phyloP scores from a whole-genome alignment of 2,113 vertebrate genomes.

The Psophia crepitans region DNA sequence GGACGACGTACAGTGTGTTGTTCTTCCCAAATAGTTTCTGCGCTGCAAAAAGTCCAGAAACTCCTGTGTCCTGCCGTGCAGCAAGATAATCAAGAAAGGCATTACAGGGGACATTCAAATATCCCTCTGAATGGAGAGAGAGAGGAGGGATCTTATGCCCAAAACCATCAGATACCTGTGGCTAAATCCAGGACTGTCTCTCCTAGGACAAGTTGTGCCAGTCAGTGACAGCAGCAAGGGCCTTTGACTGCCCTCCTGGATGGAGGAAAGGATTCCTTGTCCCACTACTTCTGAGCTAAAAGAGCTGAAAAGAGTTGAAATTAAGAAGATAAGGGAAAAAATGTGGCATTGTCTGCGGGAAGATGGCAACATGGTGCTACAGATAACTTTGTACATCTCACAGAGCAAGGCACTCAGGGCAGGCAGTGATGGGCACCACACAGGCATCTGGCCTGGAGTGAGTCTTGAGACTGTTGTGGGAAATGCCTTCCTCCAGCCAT shows the following conservation, averaged over 20 bases:
- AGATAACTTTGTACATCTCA: neutral
- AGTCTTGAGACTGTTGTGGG: neutral
- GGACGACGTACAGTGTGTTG: accelerated
- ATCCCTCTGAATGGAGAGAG: neutral
- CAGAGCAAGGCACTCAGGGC: neutral
- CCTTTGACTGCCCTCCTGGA: neutral
- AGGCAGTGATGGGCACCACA: neutral
- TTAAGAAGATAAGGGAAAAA: neutral
- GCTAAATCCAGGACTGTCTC: neutral
- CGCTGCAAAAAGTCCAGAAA: neutral
- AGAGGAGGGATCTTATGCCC: neutral
- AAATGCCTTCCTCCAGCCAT: neutral
- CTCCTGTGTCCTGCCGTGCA: neutral
- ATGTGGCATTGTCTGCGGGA: neutral
- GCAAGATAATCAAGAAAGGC: neutral
- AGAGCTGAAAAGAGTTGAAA: neutral
- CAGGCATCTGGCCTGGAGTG: neutral
- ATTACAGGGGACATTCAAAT: neutral
- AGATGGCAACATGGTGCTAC: neutral
- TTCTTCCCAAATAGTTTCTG: neutral
- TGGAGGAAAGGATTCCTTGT: neutral
- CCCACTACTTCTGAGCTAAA: neutral
- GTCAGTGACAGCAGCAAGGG: neutral
- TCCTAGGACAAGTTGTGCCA: neutral
- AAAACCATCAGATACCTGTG: neutral